phyloP scores from a whole-genome alignment of 1,140 invertebrate species.

The Dendroctonus valens region DNA sequence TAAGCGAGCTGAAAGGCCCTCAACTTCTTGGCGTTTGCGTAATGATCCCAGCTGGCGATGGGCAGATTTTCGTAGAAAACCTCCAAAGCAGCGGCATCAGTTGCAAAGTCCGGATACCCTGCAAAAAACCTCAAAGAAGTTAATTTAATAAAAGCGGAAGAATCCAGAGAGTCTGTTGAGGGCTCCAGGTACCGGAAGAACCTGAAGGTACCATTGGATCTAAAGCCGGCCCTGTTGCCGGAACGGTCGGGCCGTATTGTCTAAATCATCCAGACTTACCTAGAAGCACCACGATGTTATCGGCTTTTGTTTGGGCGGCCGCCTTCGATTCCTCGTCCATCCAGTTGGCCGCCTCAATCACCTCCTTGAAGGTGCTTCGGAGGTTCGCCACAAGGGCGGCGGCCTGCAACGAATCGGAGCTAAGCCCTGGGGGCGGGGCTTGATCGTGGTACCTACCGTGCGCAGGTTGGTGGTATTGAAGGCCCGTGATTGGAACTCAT shows the following conservation, averaged over 20 bases:
- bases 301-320: slow-evolving; percentile 38
- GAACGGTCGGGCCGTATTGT: not conserved
- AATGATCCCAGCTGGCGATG: slow-evolving; percentile 43
- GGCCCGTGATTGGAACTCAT: slow-evolving; percentile 37
- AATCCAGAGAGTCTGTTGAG: too few species aligned
- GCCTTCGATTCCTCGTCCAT: slow-evolving; percentile 62
- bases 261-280: too few species aligned
- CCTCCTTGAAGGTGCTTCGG: slow-evolving; percentile 66
- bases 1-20: slow-evolving; percentile 42
- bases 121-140: too few species aligned
- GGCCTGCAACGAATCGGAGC: slow-evolving; percentile 53
- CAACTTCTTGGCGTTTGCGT: slow-evolving; percentile 42
- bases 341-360: slow-evolving; percentile 70
- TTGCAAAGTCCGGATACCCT: slow-evolving; percentile 41
- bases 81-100: slow-evolving; percentile 34
- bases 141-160: too few species aligned
- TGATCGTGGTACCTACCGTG: too few species aligned
- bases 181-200: too few species aligned
- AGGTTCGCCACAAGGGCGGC: slow-evolving; percentile 76
- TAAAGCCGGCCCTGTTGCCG: not conserved
- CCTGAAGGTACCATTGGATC: too few species aligned
- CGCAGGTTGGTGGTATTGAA: too few species aligned
- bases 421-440: too few species aligned
- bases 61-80: slow-evolving; percentile 42
- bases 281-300: slow-evolving; percentile 41